Evolutionary conservation across 2,797 vertebrate genomes (phyloP).

Genomic region (Myoxocephalus aenaeus): DNA sequence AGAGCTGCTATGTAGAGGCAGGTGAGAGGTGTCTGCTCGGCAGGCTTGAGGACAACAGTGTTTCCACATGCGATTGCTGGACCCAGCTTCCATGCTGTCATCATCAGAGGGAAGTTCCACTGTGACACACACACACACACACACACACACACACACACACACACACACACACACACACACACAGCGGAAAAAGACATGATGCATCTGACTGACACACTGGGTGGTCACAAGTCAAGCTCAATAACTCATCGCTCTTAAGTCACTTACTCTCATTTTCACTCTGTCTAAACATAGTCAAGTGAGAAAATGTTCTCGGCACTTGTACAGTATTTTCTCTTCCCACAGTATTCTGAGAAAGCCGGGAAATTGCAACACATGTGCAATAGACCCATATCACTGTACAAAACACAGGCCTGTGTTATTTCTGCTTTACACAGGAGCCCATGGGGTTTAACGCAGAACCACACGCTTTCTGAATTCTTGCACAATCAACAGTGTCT

Average conservation of each 20-base stretch:
- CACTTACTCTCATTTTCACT: slow-evolving; percentile 78
- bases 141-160: slow-evolving; percentile 44
- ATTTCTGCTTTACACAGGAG: slow-evolving; percentile 78
- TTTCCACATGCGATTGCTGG: slow-evolving; percentile 97
- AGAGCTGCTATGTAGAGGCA: slow-evolving; percentile 96
- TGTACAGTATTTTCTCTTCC: slow-evolving; percentile 76
- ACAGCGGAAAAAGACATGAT: slow-evolving; percentile 66
- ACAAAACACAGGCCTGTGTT: slow-evolving; percentile 78
- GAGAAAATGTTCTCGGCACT: slow-evolving; percentile 78
- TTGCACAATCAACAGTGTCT: slow-evolving; percentile 76
- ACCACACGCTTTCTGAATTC: slow-evolving; percentile 76
- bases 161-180: slow-evolving; percentile 47
- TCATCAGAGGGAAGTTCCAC: slow-evolving; percentile 99
- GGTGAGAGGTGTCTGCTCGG: slow-evolving; percentile 98
- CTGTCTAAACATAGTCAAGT: slow-evolving; percentile 79
- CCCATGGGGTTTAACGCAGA: slow-evolving; percentile 75
- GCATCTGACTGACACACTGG: slow-evolving; percentile 72
- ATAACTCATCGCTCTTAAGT: slow-evolving; percentile 78
- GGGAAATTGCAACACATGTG: slow-evolving; percentile 82
- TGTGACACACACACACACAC: slow-evolving; percentile 73
- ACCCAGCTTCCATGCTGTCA: slow-evolving; percentile 98
- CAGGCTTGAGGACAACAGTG: slow-evolving; percentile 96
- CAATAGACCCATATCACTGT: slow-evolving; percentile 75
- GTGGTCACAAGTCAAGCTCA: slow-evolving; percentile 78
- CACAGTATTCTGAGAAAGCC: slow-evolving; percentile 77